Percentiles rank a stretch among this genome's conserved stretches.
Evolutionary conservation across 2,888 invertebrate species (phyloP).

Genomic region (Xiphydria camelus): DNA sequence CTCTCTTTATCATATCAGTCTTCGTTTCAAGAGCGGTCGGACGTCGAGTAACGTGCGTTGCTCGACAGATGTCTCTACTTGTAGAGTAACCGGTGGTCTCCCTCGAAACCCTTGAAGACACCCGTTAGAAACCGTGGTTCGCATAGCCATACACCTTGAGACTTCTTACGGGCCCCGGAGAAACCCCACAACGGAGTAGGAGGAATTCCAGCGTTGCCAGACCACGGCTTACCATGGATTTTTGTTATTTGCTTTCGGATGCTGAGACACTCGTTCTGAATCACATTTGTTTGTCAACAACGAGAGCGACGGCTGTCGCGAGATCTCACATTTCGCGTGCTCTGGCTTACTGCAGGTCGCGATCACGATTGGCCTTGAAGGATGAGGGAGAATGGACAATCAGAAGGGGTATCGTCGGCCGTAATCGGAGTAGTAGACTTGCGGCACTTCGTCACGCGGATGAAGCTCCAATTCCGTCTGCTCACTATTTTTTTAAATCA

Average conservation of each 20-base stretch:
- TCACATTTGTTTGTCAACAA: conserved; percentile 38
- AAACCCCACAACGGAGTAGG: conserved; percentile 31
- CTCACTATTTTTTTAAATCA: no score
- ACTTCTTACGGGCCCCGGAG: conserved; percentile 26
- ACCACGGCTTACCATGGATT: conserved; percentile 18
- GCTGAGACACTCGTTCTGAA: conserved; percentile 18
- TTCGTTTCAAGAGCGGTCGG: no score
- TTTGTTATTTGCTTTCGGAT: conserved; percentile 13
- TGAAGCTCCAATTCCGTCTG: neutral
- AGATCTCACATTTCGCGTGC: no score
- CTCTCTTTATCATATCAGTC: no score
- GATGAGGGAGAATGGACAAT: no score
- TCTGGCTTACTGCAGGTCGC: no score
- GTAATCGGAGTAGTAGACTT: neutral
- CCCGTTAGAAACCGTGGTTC: neutral
- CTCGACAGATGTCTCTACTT: no score
- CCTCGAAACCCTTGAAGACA: no score
- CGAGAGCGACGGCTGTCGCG: neutral
- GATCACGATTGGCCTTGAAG: no score
- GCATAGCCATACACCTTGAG: conserved; percentile 23
- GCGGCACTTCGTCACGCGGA: neutral
- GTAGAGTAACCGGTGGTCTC: no score
- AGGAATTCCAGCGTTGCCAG: conserved; percentile 47
- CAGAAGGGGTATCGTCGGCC: no score
- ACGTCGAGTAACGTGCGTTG: no score